Evolutionary conservation across 2,888 invertebrate species (phyloP), one percentile per base, ranked within the genome.

Genomic region (Tanytarsus gracilentus): DNA sequence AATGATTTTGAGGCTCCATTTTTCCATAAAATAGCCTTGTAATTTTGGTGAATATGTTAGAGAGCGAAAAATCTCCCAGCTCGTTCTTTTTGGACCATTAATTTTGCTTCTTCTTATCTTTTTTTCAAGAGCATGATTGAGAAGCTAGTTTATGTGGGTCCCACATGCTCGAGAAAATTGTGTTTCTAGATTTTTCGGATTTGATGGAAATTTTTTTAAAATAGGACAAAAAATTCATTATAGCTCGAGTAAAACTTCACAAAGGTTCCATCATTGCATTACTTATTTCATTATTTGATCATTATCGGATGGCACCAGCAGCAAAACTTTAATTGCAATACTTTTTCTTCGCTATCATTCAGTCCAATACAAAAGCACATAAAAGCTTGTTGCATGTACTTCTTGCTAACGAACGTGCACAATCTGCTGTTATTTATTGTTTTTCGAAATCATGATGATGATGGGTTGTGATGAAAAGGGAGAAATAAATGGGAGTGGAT

Each of bases 1-100:
- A 48, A 55, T 55, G 56, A 58, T 58, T 44, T 44, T 44, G 44
- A 44, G 44, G 44, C 44, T 44, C 44, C 18, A 18, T 4, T 40
- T 44, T 44, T 23, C n/a, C 2, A 23, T 9, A n/a, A 14, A n/a
- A 36, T 36, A n/a, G 36, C 36, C 16, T 36, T 3, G 14, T 14
- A 14, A 36, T 36, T 36, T 7, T 36, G 4, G n/a, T 5, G 14
- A 36, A 36, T 36, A 7, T 1, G 14, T 36, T 36, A 14, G 4
- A n/a, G 36, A 16, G 30, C 4, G n/a, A 11, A 14, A 16, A 6
- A 6, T 36, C n/a, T n/a, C n/a, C n/a, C n/a, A n/a, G n/a, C n/a
- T n/a, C n/a, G n/a, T n/a, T n/a, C n/a, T n/a, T n/a, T n/a, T n/a
- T n/a, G n/a, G n/a, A n/a, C n/a, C n/a, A n/a, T n/a, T n/a, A n/a